A percentile compares a stretch with the other conserved stretches of the same genome.
Conservation (phyloP, 2,113 vertebrate genomes). For the Apistogramma diplotaenia region DNA sequence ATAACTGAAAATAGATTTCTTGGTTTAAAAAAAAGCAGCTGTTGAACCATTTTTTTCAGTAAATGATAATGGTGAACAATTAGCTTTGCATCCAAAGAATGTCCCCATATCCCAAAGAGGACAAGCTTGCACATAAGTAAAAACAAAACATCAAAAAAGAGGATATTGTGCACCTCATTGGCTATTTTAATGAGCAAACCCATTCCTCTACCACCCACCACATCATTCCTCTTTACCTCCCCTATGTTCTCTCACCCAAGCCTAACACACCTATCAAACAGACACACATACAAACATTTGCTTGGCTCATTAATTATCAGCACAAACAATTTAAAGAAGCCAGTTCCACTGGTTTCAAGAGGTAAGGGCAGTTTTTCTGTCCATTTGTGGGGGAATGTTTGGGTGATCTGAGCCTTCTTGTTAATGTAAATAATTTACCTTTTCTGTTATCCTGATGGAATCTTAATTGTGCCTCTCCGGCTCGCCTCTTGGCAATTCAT, state of each 20-base stretch:
- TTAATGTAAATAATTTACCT: constrained; percentile 83
- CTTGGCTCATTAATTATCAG: constrained; percentile 70
- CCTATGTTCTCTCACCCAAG: not conserved
- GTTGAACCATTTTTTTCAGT: not conserved
- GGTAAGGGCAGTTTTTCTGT: not conserved
- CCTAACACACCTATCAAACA: constrained; percentile 2
- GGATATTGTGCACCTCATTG: not conserved
- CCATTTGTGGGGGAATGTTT: constrained; percentile 61
- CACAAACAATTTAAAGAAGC: constrained; percentile 63
- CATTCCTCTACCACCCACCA: constrained; percentile 7
- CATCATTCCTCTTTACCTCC: constrained; percentile 20
- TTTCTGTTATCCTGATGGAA: constrained; percentile 83
- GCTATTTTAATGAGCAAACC: constrained; percentile 25
- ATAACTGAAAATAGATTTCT: not conserved
- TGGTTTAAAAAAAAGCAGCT: not conserved
- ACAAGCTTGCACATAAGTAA: not conserved
- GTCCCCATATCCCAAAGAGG: not conserved
- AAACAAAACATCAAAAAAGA: not conserved
- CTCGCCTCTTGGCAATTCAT: constrained; percentile 70
- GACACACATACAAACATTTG: constrained; percentile 23
- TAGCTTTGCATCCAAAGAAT: not conserved
- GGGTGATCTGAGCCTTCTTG: constrained; percentile 56
- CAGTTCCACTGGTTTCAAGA: constrained; percentile 33
- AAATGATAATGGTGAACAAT: not conserved
- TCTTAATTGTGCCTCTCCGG: constrained; percentile 80